phyloP scores from a whole-genome alignment of 2,888 invertebrate genomes.

The Lamellibrachia columna region DNA sequence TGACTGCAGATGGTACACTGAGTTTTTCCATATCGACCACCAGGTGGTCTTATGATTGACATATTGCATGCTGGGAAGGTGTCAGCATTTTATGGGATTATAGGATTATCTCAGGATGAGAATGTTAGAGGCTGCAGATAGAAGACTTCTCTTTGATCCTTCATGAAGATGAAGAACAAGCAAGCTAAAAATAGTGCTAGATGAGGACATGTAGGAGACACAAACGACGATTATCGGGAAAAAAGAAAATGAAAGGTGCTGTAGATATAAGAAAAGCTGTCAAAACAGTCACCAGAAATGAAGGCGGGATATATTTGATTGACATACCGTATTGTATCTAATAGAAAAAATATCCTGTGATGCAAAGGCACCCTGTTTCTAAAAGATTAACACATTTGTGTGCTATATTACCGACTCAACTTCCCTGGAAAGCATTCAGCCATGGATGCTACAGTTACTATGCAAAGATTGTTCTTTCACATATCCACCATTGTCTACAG shows the following conservation, averaged over 20 bases:
- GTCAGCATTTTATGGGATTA: neutral
- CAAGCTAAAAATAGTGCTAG: neutral
- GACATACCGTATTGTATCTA: neutral
- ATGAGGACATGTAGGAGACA: neutral
- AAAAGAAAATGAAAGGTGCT: neutral
- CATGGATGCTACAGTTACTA: too few relatives aligned
- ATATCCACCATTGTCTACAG: too few relatives aligned
- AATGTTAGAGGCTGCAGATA: neutral
- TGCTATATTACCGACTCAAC: neutral
- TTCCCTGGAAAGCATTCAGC: too few relatives aligned
- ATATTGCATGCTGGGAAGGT: neutral
- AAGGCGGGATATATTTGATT: neutral
- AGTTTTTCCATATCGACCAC: neutral
- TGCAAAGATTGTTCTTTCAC: too few relatives aligned
- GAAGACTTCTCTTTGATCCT: neutral
- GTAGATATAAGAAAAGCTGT: slow-evolving; percentile 11
- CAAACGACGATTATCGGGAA: neutral
- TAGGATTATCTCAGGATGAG: neutral
- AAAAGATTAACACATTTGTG: neutral
- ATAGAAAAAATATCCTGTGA: neutral
- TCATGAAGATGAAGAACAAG: neutral
- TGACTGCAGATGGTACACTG: neutral
- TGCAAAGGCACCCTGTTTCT: neutral
- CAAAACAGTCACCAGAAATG: neutral
- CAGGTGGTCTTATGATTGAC: neutral